Percentiles rank a stretch among this genome's conserved stretches.
These are phyloP conservation scores for Chlamydotis undulata DNA, from an alignment of 2,113 vertebrate genomes.

Conservation along the genomic window DNA sequence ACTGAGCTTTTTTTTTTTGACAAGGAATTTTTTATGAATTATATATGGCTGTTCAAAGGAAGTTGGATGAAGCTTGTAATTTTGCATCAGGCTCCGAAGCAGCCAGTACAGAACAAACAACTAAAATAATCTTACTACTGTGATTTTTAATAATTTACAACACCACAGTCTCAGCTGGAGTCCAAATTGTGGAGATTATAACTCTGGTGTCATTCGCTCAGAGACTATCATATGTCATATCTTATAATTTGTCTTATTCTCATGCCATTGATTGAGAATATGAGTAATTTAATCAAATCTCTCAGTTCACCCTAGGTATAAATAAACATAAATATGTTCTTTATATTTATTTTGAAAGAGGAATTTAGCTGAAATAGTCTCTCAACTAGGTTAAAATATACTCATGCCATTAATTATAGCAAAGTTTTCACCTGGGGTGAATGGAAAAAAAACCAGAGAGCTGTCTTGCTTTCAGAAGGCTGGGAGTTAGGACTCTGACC, in stretches of 20 bases:
- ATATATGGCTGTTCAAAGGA: not conserved
- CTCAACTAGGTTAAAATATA: not conserved
- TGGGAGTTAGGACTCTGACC: not conserved
- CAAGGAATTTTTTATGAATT: not conserved
- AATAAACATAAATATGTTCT: not conserved
- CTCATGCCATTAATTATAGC: not conserved
- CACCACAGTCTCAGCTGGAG: not conserved
- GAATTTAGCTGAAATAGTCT: not conserved
- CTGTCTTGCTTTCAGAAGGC: not conserved
- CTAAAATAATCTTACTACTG: not conserved
- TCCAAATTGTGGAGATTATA: not conserved
- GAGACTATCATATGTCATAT: not conserved
- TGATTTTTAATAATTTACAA: not conserved
- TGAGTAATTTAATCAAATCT: not conserved
- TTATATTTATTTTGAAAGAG: not conserved
- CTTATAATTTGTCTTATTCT: not conserved
- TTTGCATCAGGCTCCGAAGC: not conserved
- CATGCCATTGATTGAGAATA: not conserved
- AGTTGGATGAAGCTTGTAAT: not conserved
- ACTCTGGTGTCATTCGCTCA: not conserved
- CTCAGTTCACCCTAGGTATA: not conserved
- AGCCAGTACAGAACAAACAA: not conserved
- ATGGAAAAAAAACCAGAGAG: not conserved
- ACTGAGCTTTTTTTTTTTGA: not conserved
- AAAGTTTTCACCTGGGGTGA: not conserved